Percentiles rank a stretch among this genome's conserved stretches.
These are phyloP conservation scores for Eurytoma californica DNA, from an alignment of 2,888 invertebrate species.

Conservation along the genomic window DNA sequence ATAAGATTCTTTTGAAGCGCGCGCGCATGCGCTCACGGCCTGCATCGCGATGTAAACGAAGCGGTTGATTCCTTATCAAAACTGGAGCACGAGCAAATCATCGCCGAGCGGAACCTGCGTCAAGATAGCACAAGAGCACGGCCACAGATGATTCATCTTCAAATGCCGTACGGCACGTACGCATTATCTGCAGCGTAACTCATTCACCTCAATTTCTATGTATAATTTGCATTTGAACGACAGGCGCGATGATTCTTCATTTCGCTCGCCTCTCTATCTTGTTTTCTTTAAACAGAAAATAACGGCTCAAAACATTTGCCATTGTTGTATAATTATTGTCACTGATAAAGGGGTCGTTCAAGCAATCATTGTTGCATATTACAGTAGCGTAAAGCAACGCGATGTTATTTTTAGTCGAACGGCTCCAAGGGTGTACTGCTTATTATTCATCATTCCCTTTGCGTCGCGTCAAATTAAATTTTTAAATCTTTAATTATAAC, in stretches of 20 bases:
- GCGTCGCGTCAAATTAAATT: too few relatives aligned
- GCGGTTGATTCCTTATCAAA: constrained; percentile 47
- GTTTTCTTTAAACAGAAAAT: not conserved
- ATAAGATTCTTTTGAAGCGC: constrained; percentile 4
- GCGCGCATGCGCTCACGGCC: constrained; percentile 6
- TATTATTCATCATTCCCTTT: too few relatives aligned
- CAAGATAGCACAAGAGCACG: constrained; percentile 44
- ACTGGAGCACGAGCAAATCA: constrained; percentile 51
- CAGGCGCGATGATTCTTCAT: constrained; percentile 1
- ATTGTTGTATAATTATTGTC: constrained; percentile 19
- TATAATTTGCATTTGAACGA: constrained; percentile 36
- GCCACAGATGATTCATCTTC: constrained; percentile 48
- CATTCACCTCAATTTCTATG: constrained; percentile 31
- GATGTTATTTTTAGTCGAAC: too few relatives aligned
- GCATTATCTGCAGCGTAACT: constrained; percentile 27
- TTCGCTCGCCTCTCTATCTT: not conserved
- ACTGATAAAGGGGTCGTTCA: not conserved
- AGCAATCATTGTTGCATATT: too few relatives aligned
- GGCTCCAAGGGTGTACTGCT: too few relatives aligned
- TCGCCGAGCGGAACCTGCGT: constrained; percentile 45
- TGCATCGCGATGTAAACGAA: constrained; percentile 26
- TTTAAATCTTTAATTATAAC: too few relatives aligned
- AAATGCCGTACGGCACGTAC: constrained; percentile 5
- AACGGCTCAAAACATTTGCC: not conserved
- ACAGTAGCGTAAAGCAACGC: too few relatives aligned